Evolutionary conservation across 1,140 invertebrate species (phyloP), one percentile per base, ranked within the genome.

Genomic region (Neoseiulus cucumeris): DNA sequence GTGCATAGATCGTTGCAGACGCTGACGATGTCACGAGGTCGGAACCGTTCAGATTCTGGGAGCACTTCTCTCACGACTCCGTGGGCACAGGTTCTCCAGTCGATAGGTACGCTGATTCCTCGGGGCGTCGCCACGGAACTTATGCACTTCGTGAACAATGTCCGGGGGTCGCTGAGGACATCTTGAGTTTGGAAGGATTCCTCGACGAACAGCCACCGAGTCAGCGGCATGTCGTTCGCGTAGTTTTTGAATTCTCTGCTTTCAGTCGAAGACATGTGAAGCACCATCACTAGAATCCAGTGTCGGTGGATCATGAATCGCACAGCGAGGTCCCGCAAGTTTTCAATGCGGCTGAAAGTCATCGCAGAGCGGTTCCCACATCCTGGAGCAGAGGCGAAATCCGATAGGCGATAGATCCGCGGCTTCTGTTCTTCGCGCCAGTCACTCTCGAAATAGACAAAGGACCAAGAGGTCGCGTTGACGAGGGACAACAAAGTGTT

Each of bases 401-500:
- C 14, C 4, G n/a, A 29, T 7, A 42, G 39, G 20, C 29, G 59
- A 28, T 9, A 65, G 25, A 6, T 14, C 4, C 20, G 9, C 1
- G n/a, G 33, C 65, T 66, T n/a, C 6, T 5, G 4, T 1, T 28
- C 33, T 66, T 44, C 25, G 64, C 7, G 7, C n/a, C 20, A 25
- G 14, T 20, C 29, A 28, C 29, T 20, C 22, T 51, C 64, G 22
- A 44, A 42, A 42, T 65, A 33, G 12, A 65, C 64, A 14, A 42
- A 65, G 17, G 14, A 33, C 51, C 64, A 44, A 5, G 22, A 18
- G 9, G 66, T 64, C 4, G n/a, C 39, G 28, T 65, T 65, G 18
- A 59, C 30, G 17, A 33, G 22, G 28, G 44, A 7, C 6, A 66
- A 66, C 42, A 66, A 45, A 64, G 65, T 42, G 44, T 44, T 44